Evolutionary conservation across 2,797 vertebrate species (phyloP), one percentile per base, ranked within the genome.

Genomic region (Bradypodion ventrale): DNA sequence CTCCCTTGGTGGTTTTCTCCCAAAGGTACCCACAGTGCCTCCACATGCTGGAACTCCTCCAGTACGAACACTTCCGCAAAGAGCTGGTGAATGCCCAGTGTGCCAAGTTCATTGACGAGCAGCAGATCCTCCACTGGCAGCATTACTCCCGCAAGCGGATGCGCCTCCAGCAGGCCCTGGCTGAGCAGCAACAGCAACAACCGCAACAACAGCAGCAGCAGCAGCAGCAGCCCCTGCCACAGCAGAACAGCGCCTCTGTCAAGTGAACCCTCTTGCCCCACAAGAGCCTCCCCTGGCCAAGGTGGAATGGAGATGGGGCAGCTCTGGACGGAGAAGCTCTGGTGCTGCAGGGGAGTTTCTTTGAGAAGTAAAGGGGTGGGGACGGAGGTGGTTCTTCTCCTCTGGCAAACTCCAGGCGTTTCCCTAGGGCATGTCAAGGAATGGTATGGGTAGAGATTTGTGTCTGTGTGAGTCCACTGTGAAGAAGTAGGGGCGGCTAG

Each of bases 1-100:
- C 68, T 16, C 5, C 37, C 19, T 70, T 16, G 52, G 52, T 19
- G 16, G 13, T 69, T 89, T 84, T 90, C 76, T 49, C 68, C 70
- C 59, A 1, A 94, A 99, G 98, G 94, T 99, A 99, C 87, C 98
- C 98, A 68, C 98, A 99, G 69, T 98, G 98, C 89, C 95, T 99
- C 86, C 98, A 99, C 91, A 99, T 99, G 98, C 86, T 99, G 90
- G 98, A 99, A 94, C 96, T 99, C 90, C 96, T 99, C 62, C 98
- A 99, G 80, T 99, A 99, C 1, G 98, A 99, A 86, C 98, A 99
- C 91, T 99, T 99, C 95, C 95, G 98, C 56, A 99, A 99, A 93
- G 98, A 99, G 95, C 95, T 99, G 95, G 98, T 99, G 46, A 99
- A 98, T 21, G 98, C 98, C 29, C 98, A 99, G 94, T 99, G 98